Conservation (phyloP, 2,797 vertebrate genomes). For the Sphaeramia orbicularis region DNA sequence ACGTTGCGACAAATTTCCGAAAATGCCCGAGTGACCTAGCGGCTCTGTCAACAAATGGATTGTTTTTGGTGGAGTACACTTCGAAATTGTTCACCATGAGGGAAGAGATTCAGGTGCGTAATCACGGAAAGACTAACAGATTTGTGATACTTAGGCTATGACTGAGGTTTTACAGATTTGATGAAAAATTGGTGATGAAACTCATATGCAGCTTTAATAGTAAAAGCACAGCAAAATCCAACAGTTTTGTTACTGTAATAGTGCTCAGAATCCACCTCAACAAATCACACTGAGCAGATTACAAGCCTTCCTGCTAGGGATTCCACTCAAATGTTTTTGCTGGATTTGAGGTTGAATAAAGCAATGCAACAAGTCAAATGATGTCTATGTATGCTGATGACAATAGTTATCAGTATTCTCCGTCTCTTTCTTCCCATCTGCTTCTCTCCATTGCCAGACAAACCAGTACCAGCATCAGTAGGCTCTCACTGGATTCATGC, state of each 20-base stretch:
- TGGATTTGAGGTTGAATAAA: slow-evolving; percentile 32
- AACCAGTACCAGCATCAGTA: slow-evolving; percentile 68
- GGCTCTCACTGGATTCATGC: slow-evolving; percentile 57
- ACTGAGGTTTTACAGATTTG: too few relatives aligned
- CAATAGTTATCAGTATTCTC: slow-evolving; percentile 64
- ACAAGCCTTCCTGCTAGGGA: background rate
- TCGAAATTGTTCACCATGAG: too few relatives aligned
- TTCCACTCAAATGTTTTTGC: background rate
- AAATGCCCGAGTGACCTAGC: too few relatives aligned
- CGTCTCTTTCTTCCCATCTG: slow-evolving; percentile 65
- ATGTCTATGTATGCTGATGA: slow-evolving; percentile 43
- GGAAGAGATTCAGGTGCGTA: too few relatives aligned
- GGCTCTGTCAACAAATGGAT: too few relatives aligned
- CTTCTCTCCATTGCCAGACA: slow-evolving; percentile 57
- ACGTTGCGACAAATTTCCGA: too few relatives aligned
- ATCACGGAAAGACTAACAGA: too few relatives aligned
- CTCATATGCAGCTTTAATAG: too few relatives aligned
- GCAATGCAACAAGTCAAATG: slow-evolving; percentile 46
- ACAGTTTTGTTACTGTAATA: background rate
- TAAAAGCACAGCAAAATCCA: background rate
- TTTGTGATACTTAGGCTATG: too few relatives aligned
- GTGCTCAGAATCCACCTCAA: background rate
- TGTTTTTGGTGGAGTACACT: too few relatives aligned
- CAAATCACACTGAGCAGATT: background rate
- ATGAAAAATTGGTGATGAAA: too few relatives aligned